Percentiles rank a stretch among this genome's conserved stretches.
Conservation (phyloP, 2,113 vertebrate species). For the Macaca nemestrina region DNA sequence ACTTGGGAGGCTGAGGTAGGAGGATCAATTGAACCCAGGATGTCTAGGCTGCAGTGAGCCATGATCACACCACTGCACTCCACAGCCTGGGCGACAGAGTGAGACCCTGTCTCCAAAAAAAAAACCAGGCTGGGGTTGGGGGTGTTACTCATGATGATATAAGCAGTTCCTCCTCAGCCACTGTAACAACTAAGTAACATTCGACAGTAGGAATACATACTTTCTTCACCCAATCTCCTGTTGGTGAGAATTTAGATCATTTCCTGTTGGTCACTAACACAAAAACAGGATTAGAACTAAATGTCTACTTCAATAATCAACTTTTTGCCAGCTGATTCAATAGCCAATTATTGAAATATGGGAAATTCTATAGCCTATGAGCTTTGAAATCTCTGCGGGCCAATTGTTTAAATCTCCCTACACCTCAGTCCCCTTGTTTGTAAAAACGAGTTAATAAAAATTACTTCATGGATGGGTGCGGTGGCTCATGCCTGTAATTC, state of each 20-base stretch:
- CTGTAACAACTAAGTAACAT: neutral
- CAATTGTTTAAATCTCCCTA: neutral
- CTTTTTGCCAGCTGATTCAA: neutral
- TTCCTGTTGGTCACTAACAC: neutral
- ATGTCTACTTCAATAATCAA: neutral
- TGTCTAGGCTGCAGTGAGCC: neutral
- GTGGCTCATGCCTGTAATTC: neutral
- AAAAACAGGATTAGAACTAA: slow-evolving; percentile 10
- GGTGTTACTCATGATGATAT: neutral
- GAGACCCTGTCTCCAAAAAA: neutral
- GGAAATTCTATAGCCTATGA: neutral
- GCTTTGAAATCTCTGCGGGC: neutral
- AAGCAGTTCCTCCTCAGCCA: neutral
- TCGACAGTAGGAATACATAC: neutral
- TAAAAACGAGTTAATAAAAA: neutral
- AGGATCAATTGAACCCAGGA: neutral
- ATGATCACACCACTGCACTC: neutral
- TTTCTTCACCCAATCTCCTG: neutral
- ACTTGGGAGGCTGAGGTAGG: neutral
- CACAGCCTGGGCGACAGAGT: neutral
- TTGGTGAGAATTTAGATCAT: neutral
- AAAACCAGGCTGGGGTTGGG: neutral
- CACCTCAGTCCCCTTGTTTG: neutral
- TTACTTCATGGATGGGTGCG: neutral
- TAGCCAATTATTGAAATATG: neutral